phyloP scores from a whole-genome alignment of 2,797 vertebrate genomes.

The Hozukius guyotensis region DNA sequence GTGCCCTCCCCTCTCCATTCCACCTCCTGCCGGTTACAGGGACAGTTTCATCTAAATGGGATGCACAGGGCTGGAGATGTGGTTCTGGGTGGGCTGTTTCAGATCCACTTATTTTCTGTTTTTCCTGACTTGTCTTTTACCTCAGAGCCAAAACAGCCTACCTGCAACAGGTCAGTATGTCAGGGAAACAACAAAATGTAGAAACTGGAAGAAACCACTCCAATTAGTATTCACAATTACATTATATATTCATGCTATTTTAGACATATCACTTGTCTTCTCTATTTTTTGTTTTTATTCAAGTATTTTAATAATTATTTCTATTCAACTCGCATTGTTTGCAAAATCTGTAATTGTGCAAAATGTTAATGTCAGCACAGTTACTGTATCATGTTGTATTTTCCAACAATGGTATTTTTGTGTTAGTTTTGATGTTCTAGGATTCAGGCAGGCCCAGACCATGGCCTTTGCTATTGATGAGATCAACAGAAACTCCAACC shows the following conservation, averaged over 20 bases:
- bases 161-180: slow-evolving; percentile 62
- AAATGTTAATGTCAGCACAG: slow-evolving; percentile 13
- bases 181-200: neutral
- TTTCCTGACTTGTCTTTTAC: slow-evolving; percentile 73
- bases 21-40: slow-evolving; percentile 39
- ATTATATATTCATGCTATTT: neutral
- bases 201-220: neutral
- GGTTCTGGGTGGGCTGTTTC: slow-evolving; percentile 76
- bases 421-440: slow-evolving; percentile 66
- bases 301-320: neutral
- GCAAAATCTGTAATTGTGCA: neutral
- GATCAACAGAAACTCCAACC: slow-evolving; percentile 49
- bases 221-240: neutral
- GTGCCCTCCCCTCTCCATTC: neutral
- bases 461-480: slow-evolving; percentile 79
- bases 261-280: neutral
- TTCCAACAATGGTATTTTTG: neutral
- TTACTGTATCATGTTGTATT: slow-evolving; percentile 2
- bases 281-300: no score
- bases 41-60: slow-evolving; percentile 63
- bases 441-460: slow-evolving; percentile 63
- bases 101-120: slow-evolving; percentile 60
- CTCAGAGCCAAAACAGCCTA: slow-evolving; percentile 65
- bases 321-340: neutral
- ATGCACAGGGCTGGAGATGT: slow-evolving; percentile 73